Conservation (phyloP, 30 jellyfish, hydroid and myxozoan genomes). For the Pseudorhiza aurosa region DNA sequence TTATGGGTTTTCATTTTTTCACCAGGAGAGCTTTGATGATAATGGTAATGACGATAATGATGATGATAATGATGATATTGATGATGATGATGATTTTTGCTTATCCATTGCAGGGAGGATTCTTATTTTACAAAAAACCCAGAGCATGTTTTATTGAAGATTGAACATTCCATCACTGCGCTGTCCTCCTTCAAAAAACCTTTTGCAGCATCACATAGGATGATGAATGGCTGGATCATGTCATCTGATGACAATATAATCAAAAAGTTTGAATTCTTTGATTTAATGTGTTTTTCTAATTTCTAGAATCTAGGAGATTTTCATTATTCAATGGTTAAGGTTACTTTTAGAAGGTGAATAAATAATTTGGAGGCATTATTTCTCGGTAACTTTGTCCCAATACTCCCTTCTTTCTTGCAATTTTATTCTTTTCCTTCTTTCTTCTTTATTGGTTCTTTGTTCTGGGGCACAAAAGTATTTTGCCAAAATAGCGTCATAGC, state of each 20-base stretch:
- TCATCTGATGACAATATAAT: constrained; percentile 51
- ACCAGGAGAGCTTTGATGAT: background rate
- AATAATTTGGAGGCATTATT: no score
- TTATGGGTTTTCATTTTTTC: no score
- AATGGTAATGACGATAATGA: background rate
- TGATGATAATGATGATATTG: background rate
- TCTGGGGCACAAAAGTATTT: no score
- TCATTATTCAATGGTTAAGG: no score
- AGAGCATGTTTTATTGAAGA: constrained; percentile 82
- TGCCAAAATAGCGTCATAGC: no score
- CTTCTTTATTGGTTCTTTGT: no score
- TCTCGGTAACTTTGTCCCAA: background rate
- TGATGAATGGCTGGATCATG: constrained; percentile 83
- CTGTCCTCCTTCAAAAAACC: constrained; percentile 37
- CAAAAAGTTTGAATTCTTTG: constrained; percentile 41
- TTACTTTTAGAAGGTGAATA: no score
- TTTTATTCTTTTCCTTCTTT: no score
- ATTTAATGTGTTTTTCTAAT: background rate
- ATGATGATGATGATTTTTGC: background rate
- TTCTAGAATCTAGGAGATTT: no score
- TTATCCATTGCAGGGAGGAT: constrained; percentile 63
- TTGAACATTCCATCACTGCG: constrained; percentile 91
- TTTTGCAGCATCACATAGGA: constrained; percentile 86
- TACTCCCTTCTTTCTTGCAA: background rate
- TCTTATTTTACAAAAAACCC: constrained; percentile 74